Conservation (phyloP, 2,797 vertebrate genomes). For the Chelonia mydas region DNA sequence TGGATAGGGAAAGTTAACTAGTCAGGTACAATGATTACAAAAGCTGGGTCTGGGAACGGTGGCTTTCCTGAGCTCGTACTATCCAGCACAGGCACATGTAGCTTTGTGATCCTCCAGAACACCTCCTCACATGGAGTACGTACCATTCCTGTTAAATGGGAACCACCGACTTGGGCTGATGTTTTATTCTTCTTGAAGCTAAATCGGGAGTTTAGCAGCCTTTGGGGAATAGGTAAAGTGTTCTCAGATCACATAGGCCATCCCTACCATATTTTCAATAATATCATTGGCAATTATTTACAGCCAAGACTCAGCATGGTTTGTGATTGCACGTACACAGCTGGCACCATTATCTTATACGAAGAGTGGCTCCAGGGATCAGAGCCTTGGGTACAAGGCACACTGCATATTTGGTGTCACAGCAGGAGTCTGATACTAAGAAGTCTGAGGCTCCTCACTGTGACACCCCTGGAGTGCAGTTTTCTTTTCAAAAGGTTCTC, state of each 20-base stretch:
- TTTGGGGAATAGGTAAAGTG: neutral
- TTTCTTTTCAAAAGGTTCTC: conserved; percentile 1
- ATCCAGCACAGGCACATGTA: neutral
- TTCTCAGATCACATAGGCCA: neutral
- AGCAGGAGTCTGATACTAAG: neutral
- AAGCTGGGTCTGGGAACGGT: neutral
- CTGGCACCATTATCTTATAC: neutral
- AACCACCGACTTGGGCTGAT: conserved; percentile 22
- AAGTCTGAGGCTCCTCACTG: neutral
- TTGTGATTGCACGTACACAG: neutral
- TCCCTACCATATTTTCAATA: neutral
- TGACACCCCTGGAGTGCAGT: neutral
- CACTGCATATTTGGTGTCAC: neutral
- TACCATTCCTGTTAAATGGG: neutral
- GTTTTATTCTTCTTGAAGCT: conserved; percentile 1
- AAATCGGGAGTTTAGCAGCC: conserved; percentile 24
- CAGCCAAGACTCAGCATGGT: neutral
- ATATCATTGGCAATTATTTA: neutral
- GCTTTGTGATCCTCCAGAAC: neutral
- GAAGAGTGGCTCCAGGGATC: rapidly evolving
- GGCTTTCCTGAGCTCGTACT: neutral
- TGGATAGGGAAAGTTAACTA: neutral
- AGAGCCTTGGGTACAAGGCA: neutral
- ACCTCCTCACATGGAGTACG: conserved; percentile 15
- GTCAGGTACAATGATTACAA: neutral